Evolutionary conservation across 1,140 invertebrate species (phyloP), one percentile per base, ranked within the genome.

Genomic region (Drosophila nasuta): DNA sequence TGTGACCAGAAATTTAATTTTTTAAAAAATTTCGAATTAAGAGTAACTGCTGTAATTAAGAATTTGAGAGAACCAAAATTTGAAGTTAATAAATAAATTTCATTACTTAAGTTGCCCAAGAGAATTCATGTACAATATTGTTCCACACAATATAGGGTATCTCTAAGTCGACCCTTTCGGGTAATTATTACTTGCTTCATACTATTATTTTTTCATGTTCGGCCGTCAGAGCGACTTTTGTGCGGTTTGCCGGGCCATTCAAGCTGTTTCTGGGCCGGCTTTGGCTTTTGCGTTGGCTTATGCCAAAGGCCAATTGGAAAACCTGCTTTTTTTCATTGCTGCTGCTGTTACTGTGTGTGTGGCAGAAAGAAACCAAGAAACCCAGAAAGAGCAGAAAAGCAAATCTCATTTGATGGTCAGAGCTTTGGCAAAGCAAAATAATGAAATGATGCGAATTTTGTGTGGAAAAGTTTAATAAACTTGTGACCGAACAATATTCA

Each of bases 261-360:
- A 46, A 66, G 52, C 70, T 45, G 64, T 68, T 73, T 73, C 64
- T 73, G 70, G 64, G 71, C 71, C 57, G 65, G 71, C 65, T 62
- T 74, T 30, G 45, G 63, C 57, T 67, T 70, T 64, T 56, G 64
- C 71, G 65, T 56, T 74, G 65, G 65, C 49, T 74, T 74, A 73
- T 73, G 70, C 70, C 63, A 73, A 73, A 73, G 56, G 70, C 70
- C 70, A 67, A 73, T 35, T 67, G 70, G 54, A 59, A 73, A 73
- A 73, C 70, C 70, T 52, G 70, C 63, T 72, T 73, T 73, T 54
- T 11, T 20, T 20, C 15, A 10, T 13, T 33, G 43, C 15, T 48
- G 28, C 6, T 33, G 1, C 8, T 13, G 3, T 43, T 25, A 4
- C 20, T 25, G 20, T 25, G 20, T 25, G 20, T 25, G 20, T 25